These are phyloP conservation scores for Mandrillus leucophaeus DNA, from an alignment of 2,113 vertebrate genomes.

Conservation along the genomic window DNA sequence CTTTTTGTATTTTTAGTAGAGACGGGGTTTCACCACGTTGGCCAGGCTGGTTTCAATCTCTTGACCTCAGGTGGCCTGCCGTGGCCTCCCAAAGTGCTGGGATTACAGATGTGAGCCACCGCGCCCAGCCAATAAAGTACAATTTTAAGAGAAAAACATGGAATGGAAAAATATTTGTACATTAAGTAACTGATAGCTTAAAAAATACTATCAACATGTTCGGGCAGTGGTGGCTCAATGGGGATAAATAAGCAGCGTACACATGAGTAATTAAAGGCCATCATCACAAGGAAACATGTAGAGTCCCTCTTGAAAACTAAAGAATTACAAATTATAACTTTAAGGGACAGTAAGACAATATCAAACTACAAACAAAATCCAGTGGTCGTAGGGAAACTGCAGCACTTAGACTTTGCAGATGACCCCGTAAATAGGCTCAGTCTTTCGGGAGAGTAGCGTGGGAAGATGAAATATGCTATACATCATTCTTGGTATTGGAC, in stretches of 20 bases:
- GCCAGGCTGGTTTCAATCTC: too few species aligned
- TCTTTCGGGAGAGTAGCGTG: neutral
- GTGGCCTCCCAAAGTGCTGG: too few species aligned
- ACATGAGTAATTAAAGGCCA: neutral
- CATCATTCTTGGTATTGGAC: neutral
- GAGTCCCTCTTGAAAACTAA: neutral
- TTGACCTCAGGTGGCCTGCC: too few species aligned
- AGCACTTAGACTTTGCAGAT: neutral
- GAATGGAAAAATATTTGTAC: neutral
- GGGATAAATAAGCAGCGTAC: neutral
- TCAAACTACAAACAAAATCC: neutral
- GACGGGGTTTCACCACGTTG: too few species aligned
- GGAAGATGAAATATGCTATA: neutral
- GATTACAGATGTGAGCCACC: too few species aligned
- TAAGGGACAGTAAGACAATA: neutral
- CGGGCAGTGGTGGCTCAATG: too few species aligned
- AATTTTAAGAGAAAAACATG: conserved; percentile 11
- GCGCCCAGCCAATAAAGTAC: too few species aligned
- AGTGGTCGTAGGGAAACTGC: neutral
- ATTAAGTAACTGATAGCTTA: neutral
- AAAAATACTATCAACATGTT: neutral
- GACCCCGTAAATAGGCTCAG: neutral
- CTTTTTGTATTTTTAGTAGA: too few species aligned
- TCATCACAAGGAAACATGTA: neutral
- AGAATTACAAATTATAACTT: neutral